Evolutionary conservation across 2,888 invertebrate genomes (phyloP), one percentile per base, ranked within the genome.

Genomic region (Coenonympha arcania): DNA sequence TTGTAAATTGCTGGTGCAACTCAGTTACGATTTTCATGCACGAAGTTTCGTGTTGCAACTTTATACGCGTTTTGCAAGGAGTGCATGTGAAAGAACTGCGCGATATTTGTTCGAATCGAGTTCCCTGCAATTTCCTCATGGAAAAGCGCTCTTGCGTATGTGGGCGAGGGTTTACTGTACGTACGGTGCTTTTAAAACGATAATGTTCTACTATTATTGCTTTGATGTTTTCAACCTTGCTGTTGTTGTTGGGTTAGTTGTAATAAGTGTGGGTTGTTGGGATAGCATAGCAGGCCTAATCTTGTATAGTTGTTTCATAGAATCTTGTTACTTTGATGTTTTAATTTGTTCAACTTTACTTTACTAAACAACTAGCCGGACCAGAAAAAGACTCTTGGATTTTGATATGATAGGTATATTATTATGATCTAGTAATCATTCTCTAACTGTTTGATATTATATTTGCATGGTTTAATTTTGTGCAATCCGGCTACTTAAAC

Each of bases 71-170:
- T 62, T 63, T 53, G 60, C 57, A 65, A 71, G 67, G 66, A 66
- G 60, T 65, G 68, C 64, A 64, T 65, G 65, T 63, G 59, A 68
- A 70, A 73, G 72, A 73, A 73, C 67, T 69, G 64, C 66, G 62
- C 62, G 69, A 73, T 69, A 65, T 75, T 65, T 62, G 60, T 56
- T 66, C 65, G 71, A 72, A 75, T 73, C 62, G 70, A 68, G 71
- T 71, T 71, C 70, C 65, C 66, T 67, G 67, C 60, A 68, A 67
- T 73, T 73, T 60, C 59, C 65, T 65, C 62, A 65, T 65, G 67
- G 67, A 65, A 70, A 73, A 71, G 73, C 66, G 63, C 69, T 66
- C 59, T 52, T 39, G 55, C 64, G 58, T 55, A 75, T 76, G 70
- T 71, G 71, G 71, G 72, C 61, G 47, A 58, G 58, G 63, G 64